These are phyloP conservation scores for Tryphoninae sp. DNA, from an alignment of 2,888 invertebrate species.

Conservation along the genomic window DNA sequence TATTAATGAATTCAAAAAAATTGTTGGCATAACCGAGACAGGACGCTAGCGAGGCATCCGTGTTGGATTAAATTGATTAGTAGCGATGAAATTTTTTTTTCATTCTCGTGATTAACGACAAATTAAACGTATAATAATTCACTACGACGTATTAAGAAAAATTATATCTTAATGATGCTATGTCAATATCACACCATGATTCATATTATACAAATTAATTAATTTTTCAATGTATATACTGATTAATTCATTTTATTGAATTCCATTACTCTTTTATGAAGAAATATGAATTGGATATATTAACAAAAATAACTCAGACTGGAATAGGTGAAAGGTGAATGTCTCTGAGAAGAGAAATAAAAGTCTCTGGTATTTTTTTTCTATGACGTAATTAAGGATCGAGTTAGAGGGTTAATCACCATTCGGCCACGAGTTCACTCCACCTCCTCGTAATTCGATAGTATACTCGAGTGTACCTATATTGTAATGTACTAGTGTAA, in stretches of 20 bases:
- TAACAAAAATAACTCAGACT: neutral
- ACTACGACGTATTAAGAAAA: neutral
- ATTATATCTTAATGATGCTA: neutral
- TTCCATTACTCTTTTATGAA: neutral
- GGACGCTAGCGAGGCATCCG: slow-evolving; percentile 1
- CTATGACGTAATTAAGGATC: neutral
- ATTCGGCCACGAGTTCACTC: neutral
- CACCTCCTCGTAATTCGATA: slow-evolving; percentile 13
- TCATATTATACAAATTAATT: no score
- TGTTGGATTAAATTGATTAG: slow-evolving; percentile 13
- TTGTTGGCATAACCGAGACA: neutral
- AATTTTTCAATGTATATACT: neutral
- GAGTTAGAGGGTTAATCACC: neutral
- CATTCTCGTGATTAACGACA: slow-evolving; percentile 22
- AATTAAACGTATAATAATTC: neutral
- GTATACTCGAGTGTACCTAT: neutral
- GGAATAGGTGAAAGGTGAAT: neutral
- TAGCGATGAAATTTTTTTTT: slow-evolving; percentile 8
- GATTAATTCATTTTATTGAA: neutral
- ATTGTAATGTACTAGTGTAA: neutral
- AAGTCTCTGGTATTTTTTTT: neutral
- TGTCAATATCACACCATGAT: neutral
- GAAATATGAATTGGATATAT: neutral
- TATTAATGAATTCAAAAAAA: slow-evolving; percentile 20
- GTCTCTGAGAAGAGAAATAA: neutral